phyloP scores from a whole-genome alignment of 2,888 invertebrate species.

The Caenorhabditis panamensis region DNA sequence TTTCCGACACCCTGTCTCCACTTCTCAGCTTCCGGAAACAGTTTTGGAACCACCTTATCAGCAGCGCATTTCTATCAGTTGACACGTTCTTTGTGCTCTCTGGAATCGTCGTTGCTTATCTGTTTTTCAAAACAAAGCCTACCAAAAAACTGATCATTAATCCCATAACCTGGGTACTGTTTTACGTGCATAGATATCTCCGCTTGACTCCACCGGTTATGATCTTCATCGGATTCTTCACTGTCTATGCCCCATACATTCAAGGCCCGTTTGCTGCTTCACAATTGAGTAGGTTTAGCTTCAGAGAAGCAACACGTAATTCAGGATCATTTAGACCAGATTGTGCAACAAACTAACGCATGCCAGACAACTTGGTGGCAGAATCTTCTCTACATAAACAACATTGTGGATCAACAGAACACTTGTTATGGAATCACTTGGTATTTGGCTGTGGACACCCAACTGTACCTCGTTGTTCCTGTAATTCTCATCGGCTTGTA shows the following conservation, averaged over 20 bases:
- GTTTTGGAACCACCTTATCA: constrained; percentile 49
- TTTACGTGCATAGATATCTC: constrained; percentile 63
- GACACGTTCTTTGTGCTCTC: constrained; percentile 75
- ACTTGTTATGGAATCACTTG: constrained; percentile 56
- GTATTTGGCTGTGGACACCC: constrained; percentile 65
- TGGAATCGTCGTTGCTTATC: constrained; percentile 71
- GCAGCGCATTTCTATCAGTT: constrained; percentile 68
- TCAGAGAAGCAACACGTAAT: not conserved
- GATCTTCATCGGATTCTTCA: constrained; percentile 62
- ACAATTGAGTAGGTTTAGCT: constrained; percentile 31
- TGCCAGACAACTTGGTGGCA: constrained; percentile 66
- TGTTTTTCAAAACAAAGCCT: constrained; percentile 66
- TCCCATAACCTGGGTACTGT: constrained; percentile 57
- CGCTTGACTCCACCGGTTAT: constrained; percentile 61
- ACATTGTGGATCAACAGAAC: constrained; percentile 31
- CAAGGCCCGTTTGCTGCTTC: constrained; percentile 49
- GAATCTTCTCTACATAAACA: constrained; percentile 73
- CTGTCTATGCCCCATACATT: constrained; percentile 44
- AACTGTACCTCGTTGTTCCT: constrained; percentile 60
- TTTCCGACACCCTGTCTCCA: constrained; percentile 38
- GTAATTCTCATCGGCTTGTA: constrained; percentile 55
- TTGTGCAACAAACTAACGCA: not conserved
- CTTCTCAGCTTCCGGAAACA: constrained; percentile 4
- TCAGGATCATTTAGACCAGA: constrained; percentile 24
- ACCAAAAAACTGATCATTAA: constrained; percentile 7